Evolutionary conservation across 2,888 invertebrate species (phyloP).

Genomic region (Anticlea derivata): DNA sequence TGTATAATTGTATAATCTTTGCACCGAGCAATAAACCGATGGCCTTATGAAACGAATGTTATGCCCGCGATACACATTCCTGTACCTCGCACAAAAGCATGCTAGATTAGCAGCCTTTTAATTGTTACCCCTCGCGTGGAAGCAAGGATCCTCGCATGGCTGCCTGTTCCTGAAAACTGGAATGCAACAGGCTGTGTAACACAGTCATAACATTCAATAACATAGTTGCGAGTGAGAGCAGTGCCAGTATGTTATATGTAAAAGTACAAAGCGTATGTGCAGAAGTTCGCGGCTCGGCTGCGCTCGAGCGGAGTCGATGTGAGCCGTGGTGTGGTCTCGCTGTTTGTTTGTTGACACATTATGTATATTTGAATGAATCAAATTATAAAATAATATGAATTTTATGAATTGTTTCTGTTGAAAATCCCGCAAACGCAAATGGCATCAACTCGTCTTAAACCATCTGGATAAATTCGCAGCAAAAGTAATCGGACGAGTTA

Average conservation of each 20-base stretch:
- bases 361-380: constrained; percentile 84
- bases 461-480: too few relatives aligned
- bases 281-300: constrained; percentile 75
- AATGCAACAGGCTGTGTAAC: too few relatives aligned
- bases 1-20: constrained; percentile 15
- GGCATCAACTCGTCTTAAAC: too few relatives aligned
- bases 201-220: too few relatives aligned
- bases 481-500: too few relatives aligned
- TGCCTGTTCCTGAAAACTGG: too few relatives aligned
- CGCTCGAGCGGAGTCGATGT: constrained; percentile 53
- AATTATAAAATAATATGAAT: constrained; percentile 83
- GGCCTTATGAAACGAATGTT: constrained; percentile 29
- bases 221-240: constrained; percentile 41
- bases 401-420: constrained; percentile 58
- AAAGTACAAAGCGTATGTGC: constrained; percentile 81
- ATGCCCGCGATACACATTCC: too few relatives aligned
- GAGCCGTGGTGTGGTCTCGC: constrained; percentile 73
- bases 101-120: too few relatives aligned
- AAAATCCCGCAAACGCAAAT: too few relatives aligned
- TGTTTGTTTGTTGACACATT: constrained; percentile 83
- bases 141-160: too few relatives aligned
- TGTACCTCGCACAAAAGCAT: too few relatives aligned
- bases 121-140: too few relatives aligned
- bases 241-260: constrained; percentile 40
- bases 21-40: constrained; percentile 16